Evolutionary conservation across 2,888 invertebrate species (phyloP), one percentile per base, ranked within the genome.

Genomic region (Chouioia cunea): DNA sequence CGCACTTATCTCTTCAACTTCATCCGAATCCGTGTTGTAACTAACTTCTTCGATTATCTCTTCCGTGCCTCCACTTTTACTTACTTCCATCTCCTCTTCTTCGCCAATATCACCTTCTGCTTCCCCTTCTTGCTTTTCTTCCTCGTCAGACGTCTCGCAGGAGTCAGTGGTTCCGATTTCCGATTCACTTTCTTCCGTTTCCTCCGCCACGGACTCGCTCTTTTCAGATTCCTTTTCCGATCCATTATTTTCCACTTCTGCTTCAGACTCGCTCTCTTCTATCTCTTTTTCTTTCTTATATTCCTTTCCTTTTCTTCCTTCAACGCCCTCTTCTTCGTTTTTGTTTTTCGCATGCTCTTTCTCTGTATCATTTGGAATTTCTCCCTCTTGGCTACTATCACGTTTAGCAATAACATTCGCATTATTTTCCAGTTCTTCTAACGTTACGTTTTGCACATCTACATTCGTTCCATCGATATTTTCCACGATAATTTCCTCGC

Each of bases 141-240:
- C 84, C 75, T 88, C 86, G 67, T 87, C 88, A 18, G 87, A 84
- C 73, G 86, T 85, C 65, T 84, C 83, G 70, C 85, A 73, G 12
- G 60, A 85, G 44, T 44, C 27, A 6, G 15, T 44, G 18, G 18
- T 67, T n/a, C 64, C 59, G 4, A 16, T 23, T 27, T 54, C 48
- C 12, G 57, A 18, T 71, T 70, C 53, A 57, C 65, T 52, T 36
- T 36, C 59, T 70, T 46, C 56, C 60, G 47, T 27, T 23, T 75
- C 63, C 15, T 48, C 62, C 36, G 65, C 57, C 52, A 63, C 63
- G 65, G 70, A 73, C 36, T 77, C 74, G 50, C 71, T 75, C 54
- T 72, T 67, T 64, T 71, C 71, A 50, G 60, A 48, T 15, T 65
- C 66, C 43, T 62, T 54, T 70, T 73, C 70, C 69, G 75, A 71